Percentiles rank a stretch among this genome's conserved stretches.
Conservation (phyloP, 2,888 invertebrate genomes). For the Caradrina kadenii region DNA sequence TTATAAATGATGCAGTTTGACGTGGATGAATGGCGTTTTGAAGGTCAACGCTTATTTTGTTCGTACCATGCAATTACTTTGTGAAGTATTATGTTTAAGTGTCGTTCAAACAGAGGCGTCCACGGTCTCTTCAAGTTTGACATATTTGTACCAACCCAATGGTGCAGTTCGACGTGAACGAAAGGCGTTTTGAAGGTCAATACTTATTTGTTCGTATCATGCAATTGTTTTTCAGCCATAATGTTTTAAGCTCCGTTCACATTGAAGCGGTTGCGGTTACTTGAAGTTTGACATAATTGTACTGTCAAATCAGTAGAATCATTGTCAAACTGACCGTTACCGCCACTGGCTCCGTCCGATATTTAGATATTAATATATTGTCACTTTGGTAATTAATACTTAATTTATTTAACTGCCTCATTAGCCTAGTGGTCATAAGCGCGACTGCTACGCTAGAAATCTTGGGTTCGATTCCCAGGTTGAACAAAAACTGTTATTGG, state of each 20-base stretch:
- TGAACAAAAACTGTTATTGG: no score
- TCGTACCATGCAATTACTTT: conserved; percentile 13
- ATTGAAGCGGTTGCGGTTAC: neutral
- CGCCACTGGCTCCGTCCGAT: no score
- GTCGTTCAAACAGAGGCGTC: neutral
- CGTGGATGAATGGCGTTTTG: conserved; percentile 3
- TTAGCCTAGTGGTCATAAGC: no score
- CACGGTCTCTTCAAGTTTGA: neutral
- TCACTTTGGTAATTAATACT: no score
- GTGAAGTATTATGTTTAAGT: neutral
- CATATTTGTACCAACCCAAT: neutral
- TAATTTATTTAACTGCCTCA: no score
- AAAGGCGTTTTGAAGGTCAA: neutral
- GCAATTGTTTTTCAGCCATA: neutral
- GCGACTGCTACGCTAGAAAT: no score
- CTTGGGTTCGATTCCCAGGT: no score
- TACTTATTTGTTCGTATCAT: conserved; percentile 13
- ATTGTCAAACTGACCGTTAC: no score
- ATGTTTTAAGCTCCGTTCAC: neutral
- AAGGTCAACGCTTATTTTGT: conserved; percentile 4
- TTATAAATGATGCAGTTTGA: conserved; percentile 23
- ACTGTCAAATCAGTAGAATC: no score
- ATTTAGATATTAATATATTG: no score
- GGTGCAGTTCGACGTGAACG: neutral
- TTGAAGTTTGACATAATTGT: neutral